Evolutionary conservation across 2,797 vertebrate genomes (phyloP).

Genomic region (Epinephelus coioides): DNA sequence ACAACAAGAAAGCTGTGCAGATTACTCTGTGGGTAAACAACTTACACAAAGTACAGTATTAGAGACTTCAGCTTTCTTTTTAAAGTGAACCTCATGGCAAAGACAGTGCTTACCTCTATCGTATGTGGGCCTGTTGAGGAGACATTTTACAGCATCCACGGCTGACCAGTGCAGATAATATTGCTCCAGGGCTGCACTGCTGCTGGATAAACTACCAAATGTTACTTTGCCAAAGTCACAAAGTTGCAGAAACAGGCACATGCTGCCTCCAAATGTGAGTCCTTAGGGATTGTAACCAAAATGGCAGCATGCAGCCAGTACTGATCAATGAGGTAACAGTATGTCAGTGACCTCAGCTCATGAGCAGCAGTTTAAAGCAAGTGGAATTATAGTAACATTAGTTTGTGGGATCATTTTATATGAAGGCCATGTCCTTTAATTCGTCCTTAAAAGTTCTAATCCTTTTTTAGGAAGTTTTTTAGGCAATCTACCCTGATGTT

Average conservation of each 20-base stretch:
- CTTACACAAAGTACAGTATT: background rate
- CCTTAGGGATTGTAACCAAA: slow-evolving; percentile 19
- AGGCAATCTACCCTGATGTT: background rate
- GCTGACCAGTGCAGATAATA: background rate
- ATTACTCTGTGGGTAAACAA: background rate
- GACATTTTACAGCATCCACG: slow-evolving; percentile 14
- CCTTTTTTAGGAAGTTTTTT: background rate
- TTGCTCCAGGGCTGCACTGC: slow-evolving; percentile 15
- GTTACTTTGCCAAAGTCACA: slow-evolving; percentile 38
- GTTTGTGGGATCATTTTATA: too few species aligned
- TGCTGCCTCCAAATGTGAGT: slow-evolving; percentile 11
- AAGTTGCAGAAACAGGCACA: slow-evolving; percentile 52
- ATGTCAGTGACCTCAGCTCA: slow-evolving; percentile 22
- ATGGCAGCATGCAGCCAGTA: background rate
- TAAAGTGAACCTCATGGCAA: background rate
- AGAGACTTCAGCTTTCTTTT: background rate
- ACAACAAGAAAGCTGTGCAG: background rate
- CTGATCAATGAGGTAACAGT: background rate
- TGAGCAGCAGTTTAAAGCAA: slow-evolving; percentile 14
- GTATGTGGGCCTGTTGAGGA: slow-evolving; percentile 4
- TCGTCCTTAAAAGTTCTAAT: background rate
- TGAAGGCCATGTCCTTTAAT: background rate
- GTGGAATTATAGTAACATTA: background rate
- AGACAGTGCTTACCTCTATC: slow-evolving; percentile 32
- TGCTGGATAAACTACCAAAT: slow-evolving; percentile 31